Percentiles rank a stretch among this genome's conserved stretches.
Evolutionary conservation across 2,113 vertebrate species (phyloP).

Genomic region (Sceloporus tristichus): DNA sequence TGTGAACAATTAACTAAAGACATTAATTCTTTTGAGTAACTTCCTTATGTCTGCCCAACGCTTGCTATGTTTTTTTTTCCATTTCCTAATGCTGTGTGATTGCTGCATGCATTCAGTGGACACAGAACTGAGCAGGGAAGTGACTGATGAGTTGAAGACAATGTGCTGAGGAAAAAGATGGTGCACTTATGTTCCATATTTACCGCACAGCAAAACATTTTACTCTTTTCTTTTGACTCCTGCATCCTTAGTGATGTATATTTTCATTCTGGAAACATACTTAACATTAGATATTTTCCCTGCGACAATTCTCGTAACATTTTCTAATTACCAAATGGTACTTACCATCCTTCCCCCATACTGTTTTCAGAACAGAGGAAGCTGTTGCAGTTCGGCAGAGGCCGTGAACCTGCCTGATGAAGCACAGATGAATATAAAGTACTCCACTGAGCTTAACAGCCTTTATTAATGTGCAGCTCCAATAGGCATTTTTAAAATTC

Average conservation of each 20-base stretch:
- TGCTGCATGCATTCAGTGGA: neutral
- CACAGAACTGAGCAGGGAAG: neutral
- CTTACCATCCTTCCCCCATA: conserved; percentile 73
- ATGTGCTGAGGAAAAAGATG: neutral
- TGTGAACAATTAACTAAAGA: no score
- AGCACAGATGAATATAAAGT: conserved; percentile 80
- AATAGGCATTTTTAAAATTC: conserved; percentile 79
- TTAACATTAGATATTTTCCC: conserved; percentile 69
- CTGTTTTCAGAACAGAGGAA: conserved; percentile 72
- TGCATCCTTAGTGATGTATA: conserved; percentile 58
- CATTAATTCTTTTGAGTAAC: no score
- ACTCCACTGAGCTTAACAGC: conserved; percentile 75
- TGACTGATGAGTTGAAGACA: neutral
- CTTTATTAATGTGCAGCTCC: conserved; percentile 78
- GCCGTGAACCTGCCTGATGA: conserved; percentile 81
- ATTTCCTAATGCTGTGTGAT: neutral
- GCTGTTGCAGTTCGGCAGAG: conserved; percentile 73
- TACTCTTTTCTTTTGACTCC: neutral
- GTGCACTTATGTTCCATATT: neutral
- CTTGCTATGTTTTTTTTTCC: neutral
- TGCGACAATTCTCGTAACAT: conserved; percentile 78
- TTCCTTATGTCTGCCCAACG: neutral
- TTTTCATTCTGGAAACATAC: conserved; percentile 70
- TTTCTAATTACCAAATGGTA: conserved; percentile 83
- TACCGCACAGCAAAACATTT: conserved; percentile 31